Evolutionary conservation across 2,888 invertebrate genomes (phyloP), one percentile per base, ranked within the genome.

Genomic region (Platycheirus albimanus): DNA sequence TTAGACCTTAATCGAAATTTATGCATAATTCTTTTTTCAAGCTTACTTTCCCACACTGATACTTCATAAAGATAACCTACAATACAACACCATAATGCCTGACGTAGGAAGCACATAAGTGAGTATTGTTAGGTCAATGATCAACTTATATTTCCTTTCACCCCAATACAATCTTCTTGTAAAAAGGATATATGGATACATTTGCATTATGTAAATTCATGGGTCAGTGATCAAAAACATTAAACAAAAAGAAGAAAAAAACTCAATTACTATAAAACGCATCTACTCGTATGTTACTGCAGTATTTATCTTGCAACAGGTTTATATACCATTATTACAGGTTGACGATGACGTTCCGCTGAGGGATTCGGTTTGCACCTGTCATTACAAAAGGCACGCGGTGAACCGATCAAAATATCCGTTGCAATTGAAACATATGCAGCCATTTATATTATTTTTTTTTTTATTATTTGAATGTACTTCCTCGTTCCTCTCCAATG

Each of bases 361-460:
- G 36, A 67, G 56, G 63, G 74, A 61, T 54, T 79, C 54, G 5
- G 49, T 24, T 33, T 71, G 77, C 81, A 81, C 81, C 81, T 81
- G 81, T 77, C 81, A 77, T 76, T 71, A 77, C 41, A 77, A 77
- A 71, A 76, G 70, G 76, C 81, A 81, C 67, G 81, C 76, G 81
- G 81, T 67, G 13, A 76, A 72, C 71, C 77, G 77, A 77, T 81
- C 76, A 43, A 63, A 71, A 63, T 76, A 76, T 76, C 71, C 81
- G 75, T 75, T 70, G 63, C 74, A 80, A 80, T 56, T 75, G 75
- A 64, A 70, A 67, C 76, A 81, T 71, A 58, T 76, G 76, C 41
- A 43, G 45, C 51, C 54, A 66, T 45, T 56, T 74, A 67, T 54
- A 67, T 51, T 52, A 30, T 15, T n/a, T 45, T 10, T 33, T 20